These are phyloP conservation scores for Ormyrus labotus DNA, from an alignment of 2,888 invertebrate species.

Conservation along the genomic window DNA sequence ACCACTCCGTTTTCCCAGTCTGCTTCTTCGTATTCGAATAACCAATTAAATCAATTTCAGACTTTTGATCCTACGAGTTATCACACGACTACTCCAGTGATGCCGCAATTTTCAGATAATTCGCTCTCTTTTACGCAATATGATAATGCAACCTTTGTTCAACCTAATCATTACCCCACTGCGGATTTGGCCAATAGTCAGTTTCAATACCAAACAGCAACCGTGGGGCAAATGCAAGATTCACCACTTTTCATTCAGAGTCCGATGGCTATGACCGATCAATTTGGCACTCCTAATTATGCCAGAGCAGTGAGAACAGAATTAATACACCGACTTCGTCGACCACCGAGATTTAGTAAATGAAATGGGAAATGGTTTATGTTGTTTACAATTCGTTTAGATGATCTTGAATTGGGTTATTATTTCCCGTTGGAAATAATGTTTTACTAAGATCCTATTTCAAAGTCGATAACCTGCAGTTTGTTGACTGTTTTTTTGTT, in stretches of 20 bases:
- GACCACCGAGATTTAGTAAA: conserved; percentile 68
- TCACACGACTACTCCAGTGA: conserved; percentile 63
- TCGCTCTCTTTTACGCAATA: conserved; percentile 68
- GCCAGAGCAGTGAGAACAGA: conserved; percentile 67
- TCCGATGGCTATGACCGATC: conserved; percentile 68
- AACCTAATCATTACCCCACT: conserved; percentile 66
- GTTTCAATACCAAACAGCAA: conserved; percentile 64
- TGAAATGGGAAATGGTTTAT: conserved; percentile 45
- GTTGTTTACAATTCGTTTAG: background rate
- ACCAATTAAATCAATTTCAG: conserved; percentile 67
- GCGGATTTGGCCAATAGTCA: conserved; percentile 65
- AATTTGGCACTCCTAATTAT: conserved; percentile 67
- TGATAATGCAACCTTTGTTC: conserved; percentile 67
- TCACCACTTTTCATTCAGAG: conserved; percentile 68
- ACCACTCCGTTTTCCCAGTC: conserved; percentile 67
- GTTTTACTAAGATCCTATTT: background rate
- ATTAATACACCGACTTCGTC: conserved; percentile 65
- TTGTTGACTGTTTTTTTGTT: no score
- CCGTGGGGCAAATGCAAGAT: conserved; percentile 67
- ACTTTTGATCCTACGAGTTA: conserved; percentile 67
- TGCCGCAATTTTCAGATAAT: conserved; percentile 67
- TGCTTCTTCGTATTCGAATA: conserved; percentile 63
- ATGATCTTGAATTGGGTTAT: conserved; percentile 1
- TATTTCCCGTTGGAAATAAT: conserved; percentile 33
- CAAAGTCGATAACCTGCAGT: no score